Base-by-base conservation (phyloP, 2,797 vertebrate genomes). In the Schizopygopsis malacanthus region DNA sequence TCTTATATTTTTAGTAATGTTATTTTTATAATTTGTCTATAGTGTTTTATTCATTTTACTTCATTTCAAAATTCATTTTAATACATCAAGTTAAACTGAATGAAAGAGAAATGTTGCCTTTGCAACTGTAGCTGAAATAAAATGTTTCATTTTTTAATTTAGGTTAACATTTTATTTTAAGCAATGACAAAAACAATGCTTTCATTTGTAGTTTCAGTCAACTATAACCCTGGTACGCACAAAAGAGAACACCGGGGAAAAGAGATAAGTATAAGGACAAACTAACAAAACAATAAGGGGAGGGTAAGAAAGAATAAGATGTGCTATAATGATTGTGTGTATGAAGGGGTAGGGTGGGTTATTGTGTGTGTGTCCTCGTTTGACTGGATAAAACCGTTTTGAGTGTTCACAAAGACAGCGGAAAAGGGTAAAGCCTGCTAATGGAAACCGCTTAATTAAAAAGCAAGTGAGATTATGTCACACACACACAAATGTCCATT, bases 351-450 rank as follows among this genome's bases (percentile, higher is more conserved):
- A 65, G 61, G 61, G 25, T 16, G 13, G 50, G 15, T 28, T 73
- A 18, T 47, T 71, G 70, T 71, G 3, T 22, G 20, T 3, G 6
- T 25, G 71, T 37, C 75, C 75, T 77, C 28, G 28, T 54, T 39
- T 77, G 75, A 54, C 75, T n/a, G 54, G 33, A 8, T 12, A 15
- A 54, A 59, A 20, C 76, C 7, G 1, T 41, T 52, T 47, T 52
- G 73, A 65, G 12, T 3, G 20, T 59, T 56, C 54, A 54, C 50
- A 59, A 41, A 39, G 10, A 56, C 52, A 39, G 28, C 50, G 43
- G 70, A 47, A 73, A 25, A 45, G 12, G 5, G 18, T 65, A 25
- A 73, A 73, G 71, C n/a, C 71, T 73, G 13, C 45, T 75, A 75
- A 52, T 33, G 25, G 16, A 65, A 65, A 65, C 63, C 33, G 63